Evolutionary conservation across 92 coral and sea anemone genomes (phyloP), one percentile per base, ranked within the genome.

Genomic region (Metridium senile): DNA sequence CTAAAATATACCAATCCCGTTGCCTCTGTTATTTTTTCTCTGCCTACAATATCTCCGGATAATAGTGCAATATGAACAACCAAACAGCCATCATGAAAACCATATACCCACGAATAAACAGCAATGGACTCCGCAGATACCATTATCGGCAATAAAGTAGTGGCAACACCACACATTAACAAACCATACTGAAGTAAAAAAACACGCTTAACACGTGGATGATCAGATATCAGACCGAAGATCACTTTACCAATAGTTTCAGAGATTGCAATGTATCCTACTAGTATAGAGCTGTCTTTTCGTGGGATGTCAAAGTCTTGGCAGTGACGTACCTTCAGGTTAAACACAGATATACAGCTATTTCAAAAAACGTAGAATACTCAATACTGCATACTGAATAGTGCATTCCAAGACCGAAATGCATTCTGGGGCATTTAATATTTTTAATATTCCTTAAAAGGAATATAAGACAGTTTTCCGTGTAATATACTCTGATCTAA

Each of bases 221-320:
- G 87, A 52, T 90, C 95, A 13, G 95, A 86, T 0, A 90, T 49
- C 25, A 91, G 87, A 28, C 95, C 95, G 72, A 76, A 80, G 22
- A 90, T 54, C 28, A 90, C 74, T 73, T 90, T 90, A 0, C 95
- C 95, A 3, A 90, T 58, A 28, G 97, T 88, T 71, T 85, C 86
- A 18, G 97, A 91, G 57, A 91, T 58, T 28, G 97, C 97, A 47
- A 91, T 82, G 72, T 78, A 84, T 18, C 97, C 93, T 8, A 91
- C 97, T 0, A 91, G 76, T 0, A 91, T 83, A 0, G 89, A 89
- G 25, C 86, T 83, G 6, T 85, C 71, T 3, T 59, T 70, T 62
- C 75, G 85, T 47, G 71, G 68, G 56, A 91, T 91, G 71, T 74
- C 72, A 30, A 91, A 82, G 33, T 91, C 93, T 82, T 88, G 93